A percentile compares a stretch with the other conserved stretches of the same genome.
These are phyloP conservation scores for Agriopis marginaria DNA, from an alignment of 2,888 invertebrate genomes.

Conservation along the genomic window DNA sequence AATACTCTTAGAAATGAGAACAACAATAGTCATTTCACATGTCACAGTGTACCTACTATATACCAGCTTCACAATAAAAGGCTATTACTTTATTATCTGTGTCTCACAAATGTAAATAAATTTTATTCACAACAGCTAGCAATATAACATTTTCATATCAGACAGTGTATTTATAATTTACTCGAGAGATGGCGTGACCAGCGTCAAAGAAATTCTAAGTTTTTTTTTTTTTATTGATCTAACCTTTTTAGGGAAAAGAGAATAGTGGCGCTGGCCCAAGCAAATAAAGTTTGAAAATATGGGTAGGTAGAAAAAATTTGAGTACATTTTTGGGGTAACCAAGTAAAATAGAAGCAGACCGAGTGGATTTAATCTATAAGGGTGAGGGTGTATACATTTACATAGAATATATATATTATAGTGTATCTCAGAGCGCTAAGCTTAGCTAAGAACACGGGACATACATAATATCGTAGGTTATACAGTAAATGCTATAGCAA, in stretches of 20 bases:
- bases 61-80: conserved; percentile 83
- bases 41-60: conserved; percentile 82
- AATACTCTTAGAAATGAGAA: conserved; percentile 87
- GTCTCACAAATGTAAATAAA: conserved; percentile 82
- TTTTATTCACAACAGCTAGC: conserved; percentile 86
- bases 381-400: conserved; percentile 50
- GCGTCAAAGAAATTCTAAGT: conserved; percentile 43
- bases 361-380: conserved; percentile 47
- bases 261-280: conserved; percentile 49
- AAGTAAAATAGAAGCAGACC: conserved; percentile 52
- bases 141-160: conserved; percentile 84
- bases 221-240: background rate
- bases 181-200: conserved; percentile 53
- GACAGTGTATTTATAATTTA: conserved; percentile 64
- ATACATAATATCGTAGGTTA: conserved; percentile 75
- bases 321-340: conserved; percentile 23
- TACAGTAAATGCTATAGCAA: conserved; percentile 78
- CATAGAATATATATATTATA: conserved; percentile 57
- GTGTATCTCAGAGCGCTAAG: conserved; percentile 83
- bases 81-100: conserved; percentile 79
- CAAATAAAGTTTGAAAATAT: conserved; percentile 34
- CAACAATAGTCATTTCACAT: conserved; percentile 85
- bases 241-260: conserved; percentile 20
- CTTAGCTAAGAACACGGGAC: conserved; percentile 80
- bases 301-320: conserved; percentile 16